Evolutionary conservation across 2,797 vertebrate genomes (phyloP), one percentile per base, ranked within the genome.

Genomic region (Setipinna tenuifilis): DNA sequence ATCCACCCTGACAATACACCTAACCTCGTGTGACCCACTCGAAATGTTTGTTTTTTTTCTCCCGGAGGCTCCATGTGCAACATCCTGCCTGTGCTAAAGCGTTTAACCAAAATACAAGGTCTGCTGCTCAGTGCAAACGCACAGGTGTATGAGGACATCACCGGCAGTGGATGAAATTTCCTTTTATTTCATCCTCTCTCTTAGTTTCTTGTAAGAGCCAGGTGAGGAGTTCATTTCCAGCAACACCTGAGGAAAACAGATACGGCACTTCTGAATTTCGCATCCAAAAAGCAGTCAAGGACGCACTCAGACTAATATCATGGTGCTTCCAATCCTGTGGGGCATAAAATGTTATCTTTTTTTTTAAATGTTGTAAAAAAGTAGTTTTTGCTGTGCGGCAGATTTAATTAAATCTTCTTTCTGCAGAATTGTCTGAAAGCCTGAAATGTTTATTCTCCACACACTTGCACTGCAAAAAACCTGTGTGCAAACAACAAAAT

Each of bases 261-360:
- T 78, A 78, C 19, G 31, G 35, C 35, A 44, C 71, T 78, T 78
- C 31, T 44, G 35, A 78, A 41, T 21, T 17, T 44, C 35, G 35
- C 17, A 25, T 44, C 31, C 71, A 78, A 44, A 78, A 31, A 78
- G 5, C 71, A 78, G 14, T 75, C 68, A 78, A 78, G 61, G 83
- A 35, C 50, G 0, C 59, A 6, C 48, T n/a, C 85, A 86, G 84
- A 82, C 61, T 87, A 41, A 88, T 90, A 91, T 89, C 85, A 87
- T 44, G 61, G 82, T 85, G 59, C 83, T 83, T 81, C 46, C 88
- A 80, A 85, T 14, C 85, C 84, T 87, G 84, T 86, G 87, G 87
- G 87, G 85, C 87, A 93, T 86, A 75, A 89, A 88, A 89, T 75
- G 7, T 87, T 71, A 54, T 54, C 50, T 41, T 16, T 35, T 35